A percentile compares a stretch with the other conserved stretches of the same genome.
These are phyloP conservation scores for Arctopsyche grandis DNA, from an alignment of 1,140 invertebrate genomes.

Conservation along the genomic window DNA sequence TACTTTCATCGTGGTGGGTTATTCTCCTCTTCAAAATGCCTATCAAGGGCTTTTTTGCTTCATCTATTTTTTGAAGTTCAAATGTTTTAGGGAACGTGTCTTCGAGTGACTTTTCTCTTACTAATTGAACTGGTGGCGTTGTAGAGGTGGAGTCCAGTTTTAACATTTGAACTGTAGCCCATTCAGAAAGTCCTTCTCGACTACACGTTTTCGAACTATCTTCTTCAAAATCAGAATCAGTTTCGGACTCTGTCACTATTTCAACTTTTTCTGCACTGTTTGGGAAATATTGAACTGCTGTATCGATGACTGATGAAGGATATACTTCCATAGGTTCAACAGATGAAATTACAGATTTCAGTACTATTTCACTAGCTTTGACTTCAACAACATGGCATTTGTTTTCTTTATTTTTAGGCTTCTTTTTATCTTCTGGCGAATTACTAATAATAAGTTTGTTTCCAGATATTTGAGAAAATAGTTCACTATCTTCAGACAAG, in stretches of 20 bases:
- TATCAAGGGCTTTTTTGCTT: conserved; percentile 60
- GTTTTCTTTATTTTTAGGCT: conserved; percentile 55
- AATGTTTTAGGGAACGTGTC: conserved; percentile 58
- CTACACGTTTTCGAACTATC: conserved; percentile 49
- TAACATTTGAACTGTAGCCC: conserved; percentile 47
- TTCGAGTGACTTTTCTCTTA: conserved; percentile 19
- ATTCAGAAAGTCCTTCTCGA: conserved; percentile 58
- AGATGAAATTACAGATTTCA: conserved; percentile 58
- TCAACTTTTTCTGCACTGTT: conserved; percentile 66
- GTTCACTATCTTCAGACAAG: conserved; percentile 73
- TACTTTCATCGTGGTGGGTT: conserved; percentile 41
- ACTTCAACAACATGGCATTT: conserved; percentile 68
- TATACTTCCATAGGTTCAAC: conserved; percentile 61
- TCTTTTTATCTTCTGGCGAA: conserved; percentile 52
- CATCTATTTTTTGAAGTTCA: conserved; percentile 59
- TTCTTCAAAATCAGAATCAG: conserved; percentile 66
- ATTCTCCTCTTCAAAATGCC: conserved; percentile 61
- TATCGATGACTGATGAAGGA: conserved; percentile 62
- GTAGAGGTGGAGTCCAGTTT: conserved; percentile 44
- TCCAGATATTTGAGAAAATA: conserved; percentile 76
- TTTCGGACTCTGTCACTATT: conserved; percentile 66
- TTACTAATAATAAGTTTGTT: conserved; percentile 61
- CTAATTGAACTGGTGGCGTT: neutral
- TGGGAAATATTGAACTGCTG: conserved; percentile 55
- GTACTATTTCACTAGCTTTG: conserved; percentile 70